phyloP scores from a whole-genome alignment of 2,113 vertebrate genomes.

The Centropus unirufus region DNA sequence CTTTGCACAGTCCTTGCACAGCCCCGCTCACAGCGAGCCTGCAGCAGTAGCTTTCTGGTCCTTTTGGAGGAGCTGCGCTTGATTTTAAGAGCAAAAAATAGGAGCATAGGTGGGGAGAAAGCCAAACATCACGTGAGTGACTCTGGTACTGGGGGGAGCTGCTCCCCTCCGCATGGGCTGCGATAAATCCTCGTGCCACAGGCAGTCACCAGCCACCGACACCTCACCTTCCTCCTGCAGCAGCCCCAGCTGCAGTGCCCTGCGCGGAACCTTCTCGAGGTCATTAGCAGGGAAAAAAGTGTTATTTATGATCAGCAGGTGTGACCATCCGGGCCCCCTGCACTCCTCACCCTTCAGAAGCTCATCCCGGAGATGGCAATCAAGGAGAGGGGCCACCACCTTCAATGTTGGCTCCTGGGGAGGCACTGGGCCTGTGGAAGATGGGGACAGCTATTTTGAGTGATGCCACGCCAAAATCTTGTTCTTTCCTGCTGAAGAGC shows the following conservation, averaged over 20 bases:
- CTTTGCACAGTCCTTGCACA: neutral
- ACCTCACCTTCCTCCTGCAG: neutral
- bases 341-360: slow-evolving; percentile 60
- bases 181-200: neutral
- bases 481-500: neutral
- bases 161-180: neutral
- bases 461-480: neutral
- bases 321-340: neutral
- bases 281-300: too few relatives aligned
- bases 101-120: neutral
- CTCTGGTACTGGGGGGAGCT: neutral
- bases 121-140: neutral
- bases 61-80: neutral
- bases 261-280: too few relatives aligned
- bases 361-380: slow-evolving; percentile 10
- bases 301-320: too few relatives aligned
- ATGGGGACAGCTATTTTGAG: neutral
- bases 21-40: neutral
- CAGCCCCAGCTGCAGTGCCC: neutral
- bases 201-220: neutral
- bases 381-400: neutral
- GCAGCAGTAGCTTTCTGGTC: fast-evolving
- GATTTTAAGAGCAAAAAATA: neutral
- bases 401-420: slow-evolving; percentile 7
- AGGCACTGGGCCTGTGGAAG: slow-evolving; percentile 56